Conservation (phyloP, 2,888 invertebrate genomes). For the Polyommatus icarus region DNA sequence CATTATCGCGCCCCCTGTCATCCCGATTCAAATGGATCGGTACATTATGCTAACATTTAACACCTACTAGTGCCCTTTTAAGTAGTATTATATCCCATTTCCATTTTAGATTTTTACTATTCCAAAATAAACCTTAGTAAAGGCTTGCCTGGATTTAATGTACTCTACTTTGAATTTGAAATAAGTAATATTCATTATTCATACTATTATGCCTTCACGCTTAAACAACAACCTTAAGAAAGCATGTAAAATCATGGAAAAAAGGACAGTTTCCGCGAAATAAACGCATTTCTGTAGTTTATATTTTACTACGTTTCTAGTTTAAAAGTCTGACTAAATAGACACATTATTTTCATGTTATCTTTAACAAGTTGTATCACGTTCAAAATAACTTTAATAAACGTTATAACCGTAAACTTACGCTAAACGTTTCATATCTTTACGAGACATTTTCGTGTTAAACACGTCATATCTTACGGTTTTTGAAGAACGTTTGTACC, state of each 20-base stretch:
- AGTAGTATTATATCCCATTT: neutral
- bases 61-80: neutral
- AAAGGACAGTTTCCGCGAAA: no score
- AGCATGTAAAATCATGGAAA: no score
- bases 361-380: neutral
- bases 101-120: neutral
- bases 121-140: neutral
- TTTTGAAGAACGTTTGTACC: neutral
- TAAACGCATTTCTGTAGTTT: neutral
- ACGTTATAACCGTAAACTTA: neutral
- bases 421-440: neutral
- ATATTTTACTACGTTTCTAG: neutral
- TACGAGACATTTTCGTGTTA: neutral
- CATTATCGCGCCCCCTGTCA: conserved; percentile 32
- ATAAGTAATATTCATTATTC: no score
- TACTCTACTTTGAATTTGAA: no score
- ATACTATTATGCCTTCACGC: no score
- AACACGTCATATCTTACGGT: neutral
- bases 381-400: neutral
- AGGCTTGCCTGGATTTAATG: no score
- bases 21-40: conserved; percentile 30
- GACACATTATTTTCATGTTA: neutral
- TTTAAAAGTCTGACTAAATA: neutral
- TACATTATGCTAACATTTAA: conserved; percentile 24
- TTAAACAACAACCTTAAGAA: no score